Percentiles rank a stretch among this genome's conserved stretches.
Conservation (phyloP, 2,888 invertebrate genomes). For the Sussaba pulchella region DNA sequence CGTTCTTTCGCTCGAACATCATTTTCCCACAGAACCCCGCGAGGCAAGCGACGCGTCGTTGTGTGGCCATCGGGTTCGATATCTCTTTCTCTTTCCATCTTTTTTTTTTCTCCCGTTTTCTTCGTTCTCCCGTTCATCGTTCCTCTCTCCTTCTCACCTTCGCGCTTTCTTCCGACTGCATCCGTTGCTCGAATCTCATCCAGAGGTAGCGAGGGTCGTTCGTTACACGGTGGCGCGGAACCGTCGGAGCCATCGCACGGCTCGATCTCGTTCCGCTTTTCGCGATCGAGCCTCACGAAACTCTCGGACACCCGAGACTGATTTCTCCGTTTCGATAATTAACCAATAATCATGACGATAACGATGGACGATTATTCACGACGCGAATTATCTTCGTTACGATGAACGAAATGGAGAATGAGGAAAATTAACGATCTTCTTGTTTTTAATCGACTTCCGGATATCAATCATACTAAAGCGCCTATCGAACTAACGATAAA, state of each 20-base stretch:
- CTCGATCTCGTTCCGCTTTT: slow-evolving; percentile 80
- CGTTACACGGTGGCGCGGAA: slow-evolving; percentile 56
- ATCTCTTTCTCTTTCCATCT: slow-evolving; percentile 45
- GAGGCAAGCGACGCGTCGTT: slow-evolving; percentile 66
- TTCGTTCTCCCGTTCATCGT: too few relatives aligned
- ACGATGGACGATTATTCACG: slow-evolving; percentile 50
- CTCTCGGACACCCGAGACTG: slow-evolving; percentile 37
- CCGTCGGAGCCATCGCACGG: slow-evolving; percentile 67
- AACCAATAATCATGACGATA: slow-evolving; percentile 72
- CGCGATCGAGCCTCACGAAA: slow-evolving; percentile 77
- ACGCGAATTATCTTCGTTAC: slow-evolving; percentile 17
- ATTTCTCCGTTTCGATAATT: slow-evolving; percentile 68
- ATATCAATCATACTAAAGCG: not conserved
- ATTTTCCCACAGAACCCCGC: slow-evolving; percentile 83
- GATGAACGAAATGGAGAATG: slow-evolving; percentile 15
- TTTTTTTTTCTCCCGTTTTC: slow-evolving; percentile 17
- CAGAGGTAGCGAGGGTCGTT: slow-evolving; percentile 55
- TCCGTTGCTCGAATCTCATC: slow-evolving; percentile 47
- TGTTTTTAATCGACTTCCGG: not conserved
- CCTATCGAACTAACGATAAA: too few relatives aligned
- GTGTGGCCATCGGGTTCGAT: slow-evolving; percentile 57
- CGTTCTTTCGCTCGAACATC: slow-evolving; percentile 76
- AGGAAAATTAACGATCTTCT: not conserved
- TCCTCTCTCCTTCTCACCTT: too few relatives aligned
- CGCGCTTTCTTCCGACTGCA: slow-evolving; percentile 62